Evolutionary conservation across 2,797 vertebrate genomes (phyloP), one percentile per base, ranked within the genome.

Genomic region (Dendrocincla fuliginosa): DNA sequence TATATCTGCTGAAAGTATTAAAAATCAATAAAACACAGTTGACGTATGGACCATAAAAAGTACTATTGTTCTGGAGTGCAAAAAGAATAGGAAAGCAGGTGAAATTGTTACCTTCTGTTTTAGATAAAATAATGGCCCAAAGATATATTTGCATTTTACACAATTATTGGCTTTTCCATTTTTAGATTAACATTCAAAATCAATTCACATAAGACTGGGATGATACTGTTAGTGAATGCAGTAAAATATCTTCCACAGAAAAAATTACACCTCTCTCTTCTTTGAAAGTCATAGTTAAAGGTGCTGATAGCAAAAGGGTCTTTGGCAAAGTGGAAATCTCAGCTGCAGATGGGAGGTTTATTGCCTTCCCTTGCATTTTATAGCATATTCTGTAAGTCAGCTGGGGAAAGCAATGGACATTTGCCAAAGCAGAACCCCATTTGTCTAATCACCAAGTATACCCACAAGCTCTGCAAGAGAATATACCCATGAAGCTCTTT

Each of bases 401-500:
- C 80, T 96, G 96, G 91, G 96, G 96, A 95, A 97, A 95, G 88
- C 77, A 74, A 95, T 95, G 96, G 96, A 94, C 88, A 94, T 95
- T 97, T 96, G 96, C 95, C 94, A 96, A 94, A 82, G 86, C 78
- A 94, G 94, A 95, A 80, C 95, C 95, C 96, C 94, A 95, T 96
- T 97, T 95, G 94, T 96, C 90, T 97, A 95, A 94, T 96, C 95
- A 97, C 90, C 95, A 94, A 96, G 84, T 94, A 96, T 96, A 95
- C 94, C 93, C 94, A 95, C 93, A 96, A 96, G 91, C 74, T 96
- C 85, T 28, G 5, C 93, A 84, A 79, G 95, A 95, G 95, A 95
- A 94, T 96, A 95, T 71, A 79, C 65, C 67, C 39, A 0, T 89
- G 93, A 82, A 96, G 64, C 84, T 94, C 71, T 96, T 87, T 83